Evolutionary conservation across 2,888 invertebrate genomes (phyloP), one percentile per base, ranked within the genome.

Genomic region (Thymelicus sylvestris): DNA sequence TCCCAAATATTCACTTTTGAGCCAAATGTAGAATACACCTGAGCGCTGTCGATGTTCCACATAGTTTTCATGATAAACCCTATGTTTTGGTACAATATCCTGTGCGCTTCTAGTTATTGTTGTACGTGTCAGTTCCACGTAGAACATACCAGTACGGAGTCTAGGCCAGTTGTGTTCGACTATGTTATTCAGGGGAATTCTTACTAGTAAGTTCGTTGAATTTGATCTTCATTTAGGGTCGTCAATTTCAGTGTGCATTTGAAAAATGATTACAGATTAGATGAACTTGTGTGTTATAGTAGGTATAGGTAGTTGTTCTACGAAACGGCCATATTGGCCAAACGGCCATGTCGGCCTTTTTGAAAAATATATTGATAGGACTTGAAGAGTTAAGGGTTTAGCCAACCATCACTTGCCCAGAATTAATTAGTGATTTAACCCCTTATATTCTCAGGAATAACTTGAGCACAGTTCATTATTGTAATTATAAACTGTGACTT

Each of bases 21-120:
- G 3, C 63, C 63, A 74, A 83, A 76, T 75, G 85, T 88, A 86
- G 44, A 12, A n/a, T 4, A 75, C 60, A 72, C 47, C 85, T 82
- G 82, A 4, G 2, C 66, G 66, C 73, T 70, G 73, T 73, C 77
- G 76, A 73, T 83, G 79, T 74, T 81, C 81, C 73, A 82, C 75
- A 83, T 83, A 81, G 76, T 75, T 78, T 84, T 85, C 80, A 81
- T 76, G 77, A 80, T 82, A 50, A 83, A 79, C 78, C 77, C 73
- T 66, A 76, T 88, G 84, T 89, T 87, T 79, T 83, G 77, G 76
- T 80, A 85, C 81, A 89, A 88, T 87, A 84, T 92, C 90, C 91
- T 85, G 83, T 74, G 64, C 7, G 57, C 78, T 67, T 76, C 82
- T 83, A 84, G 88, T 87, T 87, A 84, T 76, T 77, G 74, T 80